These are phyloP conservation scores for Metopia argyrocephala DNA, from an alignment of 2,888 invertebrate genomes.

Conservation along the genomic window DNA sequence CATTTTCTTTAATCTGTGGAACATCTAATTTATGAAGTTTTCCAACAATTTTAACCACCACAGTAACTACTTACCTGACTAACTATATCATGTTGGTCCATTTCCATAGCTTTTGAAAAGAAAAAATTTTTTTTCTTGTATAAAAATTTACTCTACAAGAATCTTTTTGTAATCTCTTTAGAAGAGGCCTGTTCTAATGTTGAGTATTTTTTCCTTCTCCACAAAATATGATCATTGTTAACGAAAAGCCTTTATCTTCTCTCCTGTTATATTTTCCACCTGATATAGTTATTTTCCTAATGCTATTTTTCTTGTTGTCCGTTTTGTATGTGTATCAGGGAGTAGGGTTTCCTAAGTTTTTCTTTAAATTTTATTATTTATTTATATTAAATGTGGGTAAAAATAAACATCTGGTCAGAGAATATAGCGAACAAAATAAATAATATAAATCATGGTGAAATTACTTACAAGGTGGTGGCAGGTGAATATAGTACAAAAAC, in stretches of 20 bases:
- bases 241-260: conserved; percentile 2
- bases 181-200: not conserved
- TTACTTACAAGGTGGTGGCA: too few relatives aligned
- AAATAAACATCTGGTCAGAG: conserved; percentile 28
- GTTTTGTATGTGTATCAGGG: conserved; percentile 2
- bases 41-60: not conserved
- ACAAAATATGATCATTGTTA: conserved; percentile 28
- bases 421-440: conserved; percentile 37
- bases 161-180: not conserved
- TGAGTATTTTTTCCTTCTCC: conserved; percentile 7
- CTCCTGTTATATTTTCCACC: not conserved
- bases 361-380: conserved; percentile 40
- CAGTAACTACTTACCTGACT: conserved; percentile 23
- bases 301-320: not conserved
- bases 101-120: not conserved
- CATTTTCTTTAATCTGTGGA: conserved; percentile 74
- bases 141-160: conserved; percentile 11
- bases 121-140: conserved; percentile 13
- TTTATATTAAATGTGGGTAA: not conserved
- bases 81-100: conserved; percentile 43
- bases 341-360: too few relatives aligned
- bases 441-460: not conserved
- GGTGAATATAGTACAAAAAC: too few relatives aligned
- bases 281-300: conserved; percentile 33
- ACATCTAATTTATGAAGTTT: not conserved